Conservation (phyloP, 2,113 vertebrate genomes). For the Sterrhoptilus dennistouni region DNA sequence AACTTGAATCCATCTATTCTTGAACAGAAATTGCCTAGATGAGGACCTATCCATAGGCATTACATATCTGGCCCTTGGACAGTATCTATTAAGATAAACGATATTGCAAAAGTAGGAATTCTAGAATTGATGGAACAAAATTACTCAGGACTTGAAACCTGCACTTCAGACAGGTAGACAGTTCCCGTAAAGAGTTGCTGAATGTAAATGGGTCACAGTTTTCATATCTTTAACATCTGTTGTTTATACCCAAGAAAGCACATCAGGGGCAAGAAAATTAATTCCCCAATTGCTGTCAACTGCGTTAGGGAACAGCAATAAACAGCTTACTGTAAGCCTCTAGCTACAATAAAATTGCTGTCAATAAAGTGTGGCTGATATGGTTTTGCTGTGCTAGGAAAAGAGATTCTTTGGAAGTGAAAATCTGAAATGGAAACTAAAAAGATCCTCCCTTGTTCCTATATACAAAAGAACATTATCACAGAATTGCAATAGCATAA, state of each 20-base stretch:
- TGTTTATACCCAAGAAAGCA: constrained; percentile 85
- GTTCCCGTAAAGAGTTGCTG: constrained; percentile 46
- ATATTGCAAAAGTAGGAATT: not conserved
- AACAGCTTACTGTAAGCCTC: constrained; percentile 83
- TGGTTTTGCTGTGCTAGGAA: constrained; percentile 57
- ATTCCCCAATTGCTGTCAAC: constrained; percentile 86
- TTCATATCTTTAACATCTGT: constrained; percentile 81
- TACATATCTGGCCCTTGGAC: not conserved
- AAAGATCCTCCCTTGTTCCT: not conserved
- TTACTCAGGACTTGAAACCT: not conserved
- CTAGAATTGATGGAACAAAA: not conserved
- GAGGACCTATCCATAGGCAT: not conserved
- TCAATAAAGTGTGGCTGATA: constrained; percentile 77
- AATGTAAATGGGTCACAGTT: constrained; percentile 82
- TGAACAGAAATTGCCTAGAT: not conserved
- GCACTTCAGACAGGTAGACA: constrained; percentile 31
- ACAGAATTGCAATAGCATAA: constrained; percentile 3
- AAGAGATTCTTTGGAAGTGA: constrained; percentile 57
- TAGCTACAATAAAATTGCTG: constrained; percentile 80
- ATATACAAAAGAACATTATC: constrained; percentile 33
- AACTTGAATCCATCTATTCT: not conserved
- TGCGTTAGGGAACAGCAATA: constrained; percentile 79
- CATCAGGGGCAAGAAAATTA: constrained; percentile 85
- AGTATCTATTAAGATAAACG: not conserved
- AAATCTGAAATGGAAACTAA: constrained; percentile 53